phyloP scores from a whole-genome alignment of 2,797 vertebrate genomes.

The Allobates femoralis region DNA sequence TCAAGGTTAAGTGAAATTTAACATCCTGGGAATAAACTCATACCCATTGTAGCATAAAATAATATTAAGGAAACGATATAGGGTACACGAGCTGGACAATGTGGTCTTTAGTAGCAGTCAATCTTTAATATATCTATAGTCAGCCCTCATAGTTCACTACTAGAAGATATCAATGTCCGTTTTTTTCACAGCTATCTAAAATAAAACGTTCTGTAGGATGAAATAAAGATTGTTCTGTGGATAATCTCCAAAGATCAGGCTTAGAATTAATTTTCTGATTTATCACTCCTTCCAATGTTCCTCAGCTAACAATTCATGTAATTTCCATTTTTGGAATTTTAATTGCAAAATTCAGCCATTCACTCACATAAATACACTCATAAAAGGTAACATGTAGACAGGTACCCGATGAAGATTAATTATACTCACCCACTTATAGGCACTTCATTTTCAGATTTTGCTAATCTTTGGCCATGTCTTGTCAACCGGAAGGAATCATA shows the following conservation, averaged over 20 bases:
- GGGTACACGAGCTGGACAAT: no score
- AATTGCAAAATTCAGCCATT: neutral
- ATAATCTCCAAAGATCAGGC: neutral
- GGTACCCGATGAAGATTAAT: neutral
- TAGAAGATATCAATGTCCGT: neutral
- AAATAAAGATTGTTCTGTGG: neutral
- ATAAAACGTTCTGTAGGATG: neutral
- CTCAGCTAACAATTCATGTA: neutral
- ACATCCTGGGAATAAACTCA: no score
- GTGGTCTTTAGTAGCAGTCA: no score
- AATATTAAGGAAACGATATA: no score
- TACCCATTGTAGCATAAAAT: no score
- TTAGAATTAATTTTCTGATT: neutral
- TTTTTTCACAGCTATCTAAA: neutral
- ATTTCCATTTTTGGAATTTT: neutral
- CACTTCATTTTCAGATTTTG: neutral
- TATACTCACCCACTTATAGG: conserved; percentile 24
- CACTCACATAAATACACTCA: neutral
- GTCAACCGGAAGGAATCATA: neutral
- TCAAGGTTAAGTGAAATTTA: no score
- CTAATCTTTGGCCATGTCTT: neutral
- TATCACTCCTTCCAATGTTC: neutral
- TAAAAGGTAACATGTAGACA: neutral
- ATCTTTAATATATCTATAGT: neutral
- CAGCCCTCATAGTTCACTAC: neutral